Percentiles rank a stretch among this genome's conserved stretches.
Conservation (phyloP, 1,140 invertebrate genomes). For the Pogonomyrmex barbatus region DNA sequence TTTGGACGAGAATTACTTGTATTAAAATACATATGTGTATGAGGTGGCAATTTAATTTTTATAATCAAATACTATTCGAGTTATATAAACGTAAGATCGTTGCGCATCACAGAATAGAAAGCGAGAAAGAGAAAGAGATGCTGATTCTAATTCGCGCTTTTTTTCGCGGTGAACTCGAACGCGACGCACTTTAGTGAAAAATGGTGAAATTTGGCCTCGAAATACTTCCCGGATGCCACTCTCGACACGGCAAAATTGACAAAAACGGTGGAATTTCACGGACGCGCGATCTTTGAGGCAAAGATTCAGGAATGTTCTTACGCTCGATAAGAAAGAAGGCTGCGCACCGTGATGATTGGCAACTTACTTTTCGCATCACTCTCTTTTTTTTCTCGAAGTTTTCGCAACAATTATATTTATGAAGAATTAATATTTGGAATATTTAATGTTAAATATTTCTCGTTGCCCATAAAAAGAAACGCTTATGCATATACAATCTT, state of each 20-base stretch:
- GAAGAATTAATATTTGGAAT: neutral
- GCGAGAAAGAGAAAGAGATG: conserved; percentile 40
- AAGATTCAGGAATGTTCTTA: conserved; percentile 45
- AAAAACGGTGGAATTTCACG: conserved; percentile 54
- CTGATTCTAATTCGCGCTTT: neutral
- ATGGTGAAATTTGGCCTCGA: conserved; percentile 56
- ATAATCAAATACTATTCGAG: neutral
- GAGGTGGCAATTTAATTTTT: neutral
- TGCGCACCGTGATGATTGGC: conserved; percentile 45
- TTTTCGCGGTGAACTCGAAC: conserved; percentile 34
- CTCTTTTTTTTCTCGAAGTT: neutral
- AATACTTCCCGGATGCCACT: conserved; percentile 41
- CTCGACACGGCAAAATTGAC: conserved; percentile 41
- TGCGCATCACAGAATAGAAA: conserved; percentile 43
- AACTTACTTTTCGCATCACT: conserved; percentile 23
- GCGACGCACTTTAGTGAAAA: conserved; percentile 41
- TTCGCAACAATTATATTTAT: neutral
- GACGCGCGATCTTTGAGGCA: conserved; percentile 38
- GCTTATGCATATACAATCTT: neutral
- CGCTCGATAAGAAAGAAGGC: conserved; percentile 38
- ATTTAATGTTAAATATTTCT: neutral
- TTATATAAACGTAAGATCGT: conserved; percentile 16
- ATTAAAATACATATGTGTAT: too few species aligned
- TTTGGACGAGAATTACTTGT: neutral
- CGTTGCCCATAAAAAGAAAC: neutral